phyloP scores from a whole-genome alignment of 1,140 invertebrate species.

The Bombus pyrosoma region DNA sequence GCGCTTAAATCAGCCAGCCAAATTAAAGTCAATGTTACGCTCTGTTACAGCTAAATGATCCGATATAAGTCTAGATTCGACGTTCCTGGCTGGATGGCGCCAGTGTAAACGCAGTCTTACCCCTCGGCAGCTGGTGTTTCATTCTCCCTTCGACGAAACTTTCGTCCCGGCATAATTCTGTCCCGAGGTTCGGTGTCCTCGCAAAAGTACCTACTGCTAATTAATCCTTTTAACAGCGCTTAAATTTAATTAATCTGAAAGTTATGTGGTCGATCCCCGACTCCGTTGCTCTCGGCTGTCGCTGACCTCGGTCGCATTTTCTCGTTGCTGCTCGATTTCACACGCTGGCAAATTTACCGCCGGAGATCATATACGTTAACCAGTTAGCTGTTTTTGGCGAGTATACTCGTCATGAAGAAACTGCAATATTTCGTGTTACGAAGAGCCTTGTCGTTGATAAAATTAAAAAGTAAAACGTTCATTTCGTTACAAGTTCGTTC shows the following conservation, averaged over 20 bases:
- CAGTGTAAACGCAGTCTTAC: conserved; percentile 52
- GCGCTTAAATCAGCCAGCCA: too few species aligned
- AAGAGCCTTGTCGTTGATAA: too few species aligned
- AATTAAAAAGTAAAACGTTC: too few species aligned
- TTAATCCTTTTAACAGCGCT: conserved; percentile 78
- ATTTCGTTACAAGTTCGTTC: too few species aligned
- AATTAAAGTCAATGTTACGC: conserved; percentile 53
- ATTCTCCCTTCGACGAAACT: conserved; percentile 60
- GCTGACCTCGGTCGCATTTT: conserved; percentile 47
- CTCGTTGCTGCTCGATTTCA: conserved; percentile 42
- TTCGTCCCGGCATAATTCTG: conserved; percentile 70
- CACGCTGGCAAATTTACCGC: neutral
- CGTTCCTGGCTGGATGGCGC: conserved; percentile 40
- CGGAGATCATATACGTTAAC: conserved; percentile 60
- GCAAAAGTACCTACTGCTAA: conserved; percentile 71
- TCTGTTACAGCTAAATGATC: conserved; percentile 48
- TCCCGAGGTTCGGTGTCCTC: conserved; percentile 66
- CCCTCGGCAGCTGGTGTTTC: conserved; percentile 23
- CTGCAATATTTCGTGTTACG: too few species aligned
- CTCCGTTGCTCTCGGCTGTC: conserved; percentile 1
- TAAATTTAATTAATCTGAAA: conserved; percentile 79
- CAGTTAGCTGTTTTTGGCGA: neutral
- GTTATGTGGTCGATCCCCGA: conserved; percentile 73
- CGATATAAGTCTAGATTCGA: conserved; percentile 52
- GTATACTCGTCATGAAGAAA: too few species aligned